Percentiles rank a stretch among this genome's conserved stretches.
Evolutionary conservation across 2,797 vertebrate species (phyloP).

Genomic region (Microcaecilia unicolor): DNA sequence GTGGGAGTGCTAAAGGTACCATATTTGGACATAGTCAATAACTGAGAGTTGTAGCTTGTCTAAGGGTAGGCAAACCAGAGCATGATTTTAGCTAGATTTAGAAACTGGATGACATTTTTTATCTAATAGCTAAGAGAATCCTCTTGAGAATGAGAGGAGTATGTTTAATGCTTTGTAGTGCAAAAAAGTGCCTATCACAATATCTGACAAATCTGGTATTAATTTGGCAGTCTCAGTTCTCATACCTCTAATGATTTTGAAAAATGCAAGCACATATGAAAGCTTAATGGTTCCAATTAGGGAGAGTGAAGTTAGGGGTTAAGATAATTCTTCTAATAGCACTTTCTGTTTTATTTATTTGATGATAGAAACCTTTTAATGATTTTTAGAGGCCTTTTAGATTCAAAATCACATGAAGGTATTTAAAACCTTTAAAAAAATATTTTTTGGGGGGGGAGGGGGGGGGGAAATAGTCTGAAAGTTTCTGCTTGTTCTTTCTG

Average conservation of each 20-base stretch:
- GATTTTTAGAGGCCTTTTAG: constrained; percentile 7
- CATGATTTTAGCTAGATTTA: no score
- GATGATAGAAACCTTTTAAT: constrained; percentile 12
- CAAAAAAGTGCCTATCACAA: constrained; percentile 25
- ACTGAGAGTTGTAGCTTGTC: no score
- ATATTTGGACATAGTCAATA: no score
- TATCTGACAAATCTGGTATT: constrained; percentile 36
- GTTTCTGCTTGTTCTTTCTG: no score
- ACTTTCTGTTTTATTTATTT: no score
- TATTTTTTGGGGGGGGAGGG: no score
- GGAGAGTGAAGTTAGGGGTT: constrained; percentile 14
- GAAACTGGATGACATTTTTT: constrained; percentile 29
- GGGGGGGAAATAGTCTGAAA: no score
- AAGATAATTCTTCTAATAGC: no score
- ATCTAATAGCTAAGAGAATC: constrained; percentile 21
- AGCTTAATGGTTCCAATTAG: constrained; percentile 26
- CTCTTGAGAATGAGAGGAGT: constrained; percentile 12
- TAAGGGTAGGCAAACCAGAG: no score
- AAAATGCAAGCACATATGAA: constrained; percentile 19
- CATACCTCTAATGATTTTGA: constrained; percentile 34
- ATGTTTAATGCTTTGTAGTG: constrained; percentile 28
- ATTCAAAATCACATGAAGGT: constrained; percentile 15
- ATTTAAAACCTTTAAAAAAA: no score
- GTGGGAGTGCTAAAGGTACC: no score
- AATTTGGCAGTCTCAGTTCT: constrained; percentile 34